Conservation (phyloP, 1,140 invertebrate species). For the Potamilus streckersoni region DNA sequence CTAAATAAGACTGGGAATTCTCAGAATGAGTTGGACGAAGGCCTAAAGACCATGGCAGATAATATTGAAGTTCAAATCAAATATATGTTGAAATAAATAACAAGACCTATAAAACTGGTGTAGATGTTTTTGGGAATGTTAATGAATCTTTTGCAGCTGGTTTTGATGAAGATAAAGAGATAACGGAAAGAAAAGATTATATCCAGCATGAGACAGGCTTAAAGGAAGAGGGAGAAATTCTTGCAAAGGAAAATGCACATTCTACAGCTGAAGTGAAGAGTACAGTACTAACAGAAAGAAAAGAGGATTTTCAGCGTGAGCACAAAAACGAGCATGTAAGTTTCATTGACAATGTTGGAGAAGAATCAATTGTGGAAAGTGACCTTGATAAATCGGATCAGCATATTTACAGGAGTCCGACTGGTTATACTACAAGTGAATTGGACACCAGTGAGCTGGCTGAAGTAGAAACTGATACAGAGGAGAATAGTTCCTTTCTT, state of each 20-base stretch:
- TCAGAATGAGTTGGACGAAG: too few relatives aligned
- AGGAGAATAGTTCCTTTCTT: too few relatives aligned
- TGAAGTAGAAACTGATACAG: constrained; percentile 8
- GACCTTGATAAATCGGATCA: constrained; percentile 11
- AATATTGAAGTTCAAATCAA: too few relatives aligned
- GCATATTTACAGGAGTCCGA: constrained; percentile 7
- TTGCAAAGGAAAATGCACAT: not conserved
- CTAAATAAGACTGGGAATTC: too few relatives aligned
- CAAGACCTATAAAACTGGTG: not conserved
- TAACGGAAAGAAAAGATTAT: not conserved
- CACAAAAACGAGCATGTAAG: not conserved
- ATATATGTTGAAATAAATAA: too few relatives aligned
- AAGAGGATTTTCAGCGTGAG: not conserved
- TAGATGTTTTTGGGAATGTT: not conserved
- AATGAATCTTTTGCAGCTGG: constrained; percentile 6
- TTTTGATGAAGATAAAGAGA: constrained; percentile 3
- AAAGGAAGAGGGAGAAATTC: not conserved
- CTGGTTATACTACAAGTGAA: constrained; percentile 23
- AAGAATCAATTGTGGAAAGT: not conserved
- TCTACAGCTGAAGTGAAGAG: not conserved
- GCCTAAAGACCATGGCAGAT: too few relatives aligned
- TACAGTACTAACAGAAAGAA: not conserved
- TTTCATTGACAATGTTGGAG: constrained; percentile 1
- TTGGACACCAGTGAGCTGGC: constrained; percentile 12
- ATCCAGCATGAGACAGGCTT: not conserved